phyloP scores from a whole-genome alignment of 2,888 invertebrate species.

The Phengaris arion region DNA sequence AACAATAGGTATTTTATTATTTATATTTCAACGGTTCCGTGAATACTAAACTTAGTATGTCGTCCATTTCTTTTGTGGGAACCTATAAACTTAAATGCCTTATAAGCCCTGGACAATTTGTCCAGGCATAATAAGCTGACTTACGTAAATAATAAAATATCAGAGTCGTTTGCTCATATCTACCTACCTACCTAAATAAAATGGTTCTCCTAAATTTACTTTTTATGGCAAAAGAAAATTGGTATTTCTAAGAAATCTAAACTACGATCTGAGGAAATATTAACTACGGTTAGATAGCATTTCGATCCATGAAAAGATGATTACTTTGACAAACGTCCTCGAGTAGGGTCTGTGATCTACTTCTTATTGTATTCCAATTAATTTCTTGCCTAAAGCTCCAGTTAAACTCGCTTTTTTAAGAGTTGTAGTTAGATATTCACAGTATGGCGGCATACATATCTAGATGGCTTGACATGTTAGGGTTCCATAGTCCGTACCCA shows the following conservation, averaged over 20 bases:
- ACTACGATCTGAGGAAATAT: constrained; percentile 47
- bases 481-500: too few species aligned
- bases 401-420: neutral
- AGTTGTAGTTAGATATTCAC: neutral
- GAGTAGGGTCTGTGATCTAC: constrained; percentile 59
- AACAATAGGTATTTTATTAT: constrained; percentile 12
- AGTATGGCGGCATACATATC: neutral
- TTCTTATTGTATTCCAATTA: constrained; percentile 59
- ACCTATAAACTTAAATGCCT: neutral
- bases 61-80: neutral
- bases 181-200: constrained; percentile 12
- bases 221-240: constrained; percentile 6
- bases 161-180: neutral
- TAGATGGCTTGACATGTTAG: too few species aligned
- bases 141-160: constrained; percentile 15
- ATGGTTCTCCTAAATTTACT: constrained; percentile 1
- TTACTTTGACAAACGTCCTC: constrained; percentile 64
- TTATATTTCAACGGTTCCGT: neutral
- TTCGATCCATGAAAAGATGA: constrained; percentile 60
- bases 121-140: constrained; percentile 1
- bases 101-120: neutral
- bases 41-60: neutral
- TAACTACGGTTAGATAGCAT: constrained; percentile 51
- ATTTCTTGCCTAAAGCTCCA: constrained; percentile 46
- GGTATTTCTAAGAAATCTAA: constrained; percentile 12